These are phyloP conservation scores for Mesocricetus auratus DNA, from an alignment of 2,113 vertebrate species.

Conservation along the genomic window DNA sequence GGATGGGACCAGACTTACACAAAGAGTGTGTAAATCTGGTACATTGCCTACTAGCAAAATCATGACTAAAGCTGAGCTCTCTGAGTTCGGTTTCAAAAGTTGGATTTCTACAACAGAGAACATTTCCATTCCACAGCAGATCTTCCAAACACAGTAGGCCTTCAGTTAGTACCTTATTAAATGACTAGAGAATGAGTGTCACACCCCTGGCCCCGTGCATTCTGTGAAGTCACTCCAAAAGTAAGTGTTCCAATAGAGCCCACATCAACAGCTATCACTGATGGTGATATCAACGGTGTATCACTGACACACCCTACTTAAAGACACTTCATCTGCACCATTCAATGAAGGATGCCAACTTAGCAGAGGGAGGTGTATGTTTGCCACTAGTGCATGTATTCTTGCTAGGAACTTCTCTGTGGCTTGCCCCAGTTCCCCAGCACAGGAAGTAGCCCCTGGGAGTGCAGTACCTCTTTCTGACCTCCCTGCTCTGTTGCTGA, in stretches of 20 bases:
- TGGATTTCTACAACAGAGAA: background rate
- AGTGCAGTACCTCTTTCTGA: background rate
- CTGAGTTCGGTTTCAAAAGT: background rate
- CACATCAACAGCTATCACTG: background rate
- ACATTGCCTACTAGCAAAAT: background rate
- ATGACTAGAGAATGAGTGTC: background rate
- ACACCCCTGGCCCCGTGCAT: background rate
- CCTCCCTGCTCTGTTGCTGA: no score
- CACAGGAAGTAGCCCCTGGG: background rate
- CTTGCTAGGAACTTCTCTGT: background rate
- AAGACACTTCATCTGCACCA: background rate
- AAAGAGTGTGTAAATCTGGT: background rate
- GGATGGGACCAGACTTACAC: background rate
- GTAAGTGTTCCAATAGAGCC: background rate
- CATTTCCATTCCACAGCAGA: background rate
- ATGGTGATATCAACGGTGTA: no score
- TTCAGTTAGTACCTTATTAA: background rate
- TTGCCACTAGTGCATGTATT: background rate
- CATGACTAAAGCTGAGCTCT: no score
- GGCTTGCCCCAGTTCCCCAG: background rate
- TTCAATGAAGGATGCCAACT: background rate
- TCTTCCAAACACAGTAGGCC: background rate
- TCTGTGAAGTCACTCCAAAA: background rate
- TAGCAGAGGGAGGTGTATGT: background rate
- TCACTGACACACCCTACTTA: background rate